Evolutionary conservation across 2,113 vertebrate species (phyloP).

Genomic region (Myotis davidii): DNA sequence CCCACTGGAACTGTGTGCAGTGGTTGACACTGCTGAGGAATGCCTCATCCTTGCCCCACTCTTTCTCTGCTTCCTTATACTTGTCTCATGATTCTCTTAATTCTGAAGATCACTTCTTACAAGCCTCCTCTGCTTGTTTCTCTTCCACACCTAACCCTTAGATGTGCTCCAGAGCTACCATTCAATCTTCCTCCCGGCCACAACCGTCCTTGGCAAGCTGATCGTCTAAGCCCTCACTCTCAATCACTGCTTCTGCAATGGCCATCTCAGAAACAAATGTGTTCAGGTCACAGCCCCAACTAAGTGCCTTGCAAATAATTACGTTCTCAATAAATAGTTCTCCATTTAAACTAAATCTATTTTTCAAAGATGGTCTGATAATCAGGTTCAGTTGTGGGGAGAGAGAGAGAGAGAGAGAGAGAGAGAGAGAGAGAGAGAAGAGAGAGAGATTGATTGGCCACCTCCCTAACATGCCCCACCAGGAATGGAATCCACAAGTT

Average conservation of each 20-base stretch:
- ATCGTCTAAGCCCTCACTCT: background rate
- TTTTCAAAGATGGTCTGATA: conserved; percentile 29
- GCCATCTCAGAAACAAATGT: background rate
- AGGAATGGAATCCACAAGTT: background rate
- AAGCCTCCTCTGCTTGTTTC: background rate
- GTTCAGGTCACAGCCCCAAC: background rate
- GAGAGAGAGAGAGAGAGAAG: background rate
- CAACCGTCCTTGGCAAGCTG: too few species aligned
- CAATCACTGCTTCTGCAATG: background rate
- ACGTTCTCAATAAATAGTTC: background rate
- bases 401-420: background rate
- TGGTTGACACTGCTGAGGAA: background rate
- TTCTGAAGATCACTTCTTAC: background rate
- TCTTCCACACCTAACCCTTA: background rate
- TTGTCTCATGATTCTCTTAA: background rate
- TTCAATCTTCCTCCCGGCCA: background rate
- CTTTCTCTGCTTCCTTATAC: background rate
- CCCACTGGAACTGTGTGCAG: background rate
- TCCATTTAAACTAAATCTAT: background rate
- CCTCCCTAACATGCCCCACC: background rate
- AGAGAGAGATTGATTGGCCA: background rate
- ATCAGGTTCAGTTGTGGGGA: background rate
- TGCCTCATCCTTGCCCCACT: background rate
- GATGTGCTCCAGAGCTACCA: background rate
- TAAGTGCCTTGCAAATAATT: background rate